Percentiles rank a stretch among this genome's conserved stretches.
These are phyloP conservation scores for Vesta saturnalis DNA, from an alignment of 2,888 invertebrate species.

Conservation along the genomic window DNA sequence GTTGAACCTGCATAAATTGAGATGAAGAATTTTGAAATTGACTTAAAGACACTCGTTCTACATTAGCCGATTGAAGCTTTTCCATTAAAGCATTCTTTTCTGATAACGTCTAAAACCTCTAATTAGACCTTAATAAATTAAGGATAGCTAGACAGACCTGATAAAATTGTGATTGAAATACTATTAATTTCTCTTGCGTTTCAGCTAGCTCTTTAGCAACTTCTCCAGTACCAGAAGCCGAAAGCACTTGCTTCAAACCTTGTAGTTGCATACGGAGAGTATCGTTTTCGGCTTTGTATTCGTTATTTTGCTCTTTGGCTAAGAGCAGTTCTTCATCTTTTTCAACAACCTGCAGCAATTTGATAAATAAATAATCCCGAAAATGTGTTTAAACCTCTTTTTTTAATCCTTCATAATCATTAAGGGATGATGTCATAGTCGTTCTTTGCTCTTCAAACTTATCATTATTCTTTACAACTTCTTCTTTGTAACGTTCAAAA, in stretches of 20 bases:
- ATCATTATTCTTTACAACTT: neutral
- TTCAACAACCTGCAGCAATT: conserved; percentile 39
- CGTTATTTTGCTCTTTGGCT: conserved; percentile 43
- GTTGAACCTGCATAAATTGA: conserved; percentile 49
- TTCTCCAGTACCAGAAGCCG: conserved; percentile 53
- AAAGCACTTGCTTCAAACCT: conserved; percentile 50
- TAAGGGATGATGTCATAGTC: neutral
- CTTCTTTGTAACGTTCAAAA: conserved; percentile 7
- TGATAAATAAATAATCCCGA: neutral
- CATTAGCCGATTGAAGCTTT: conserved; percentile 39
- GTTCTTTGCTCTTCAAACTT: conserved; percentile 25
- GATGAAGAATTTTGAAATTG: conserved; percentile 45
- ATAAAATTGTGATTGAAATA: conserved; percentile 49
- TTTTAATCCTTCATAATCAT: conserved; percentile 16
- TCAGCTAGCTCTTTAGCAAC: conserved; percentile 51
- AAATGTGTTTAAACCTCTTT: conserved; percentile 19
- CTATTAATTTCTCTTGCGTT: conserved; percentile 52
- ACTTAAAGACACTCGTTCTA: conserved; percentile 40
- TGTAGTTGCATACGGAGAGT: conserved; percentile 51
- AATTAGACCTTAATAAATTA: neutral
- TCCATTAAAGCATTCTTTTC: conserved; percentile 45
- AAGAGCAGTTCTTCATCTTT: conserved; percentile 48
- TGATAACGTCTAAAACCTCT: conserved; percentile 37
- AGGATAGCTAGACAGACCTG: conserved; percentile 41
- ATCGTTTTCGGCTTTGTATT: conserved; percentile 49